phyloP scores from a whole-genome alignment of 1,140 invertebrate genomes.

The Drusus annulatus region DNA sequence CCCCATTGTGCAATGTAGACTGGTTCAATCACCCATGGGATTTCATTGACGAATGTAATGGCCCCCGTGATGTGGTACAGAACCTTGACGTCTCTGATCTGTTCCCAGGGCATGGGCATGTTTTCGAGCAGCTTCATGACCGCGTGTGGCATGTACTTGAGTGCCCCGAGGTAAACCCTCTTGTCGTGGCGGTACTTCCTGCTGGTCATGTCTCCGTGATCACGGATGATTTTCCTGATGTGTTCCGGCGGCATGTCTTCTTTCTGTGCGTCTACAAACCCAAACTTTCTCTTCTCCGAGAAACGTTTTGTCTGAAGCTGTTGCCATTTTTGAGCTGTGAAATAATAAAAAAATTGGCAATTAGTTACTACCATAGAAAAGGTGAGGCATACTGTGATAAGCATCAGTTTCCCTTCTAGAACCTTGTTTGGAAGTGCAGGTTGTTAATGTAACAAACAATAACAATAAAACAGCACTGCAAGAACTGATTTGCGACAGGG shows the following conservation, averaged over 20 bases:
- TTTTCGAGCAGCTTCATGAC: slow-evolving; percentile 99
- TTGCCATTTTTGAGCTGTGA: slow-evolving; percentile 95
- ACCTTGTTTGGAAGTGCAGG: no score
- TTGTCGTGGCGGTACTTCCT: slow-evolving; percentile 99
- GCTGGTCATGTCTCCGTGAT: slow-evolving; percentile 99
- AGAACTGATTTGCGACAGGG: no score
- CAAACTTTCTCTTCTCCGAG: slow-evolving; percentile 98
- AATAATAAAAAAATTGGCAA: not conserved
- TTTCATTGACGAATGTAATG: slow-evolving; percentile 99
- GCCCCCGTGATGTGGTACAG: slow-evolving; percentile 98
- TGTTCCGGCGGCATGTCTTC: slow-evolving; percentile 99
- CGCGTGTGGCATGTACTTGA: slow-evolving; percentile 99
- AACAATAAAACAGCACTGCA: no score
- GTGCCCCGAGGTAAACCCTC: slow-evolving; percentile 96
- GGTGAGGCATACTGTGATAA: no score
- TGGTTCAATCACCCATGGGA: slow-evolving; percentile 99
- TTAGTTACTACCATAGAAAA: no score
- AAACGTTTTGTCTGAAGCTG: slow-evolving; percentile 98
- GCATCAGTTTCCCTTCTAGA: no score
- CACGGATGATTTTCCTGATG: slow-evolving; percentile 98
- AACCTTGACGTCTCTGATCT: slow-evolving; percentile 98
- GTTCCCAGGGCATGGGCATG: slow-evolving; percentile 99
- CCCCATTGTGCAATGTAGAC: slow-evolving; percentile 99
- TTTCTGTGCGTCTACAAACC: slow-evolving; percentile 98
- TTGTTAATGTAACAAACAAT: no score